Evolutionary conservation across 1,140 invertebrate species (phyloP), one percentile per base, ranked within the genome.

Genomic region (Drosophila kohkoa): DNA sequence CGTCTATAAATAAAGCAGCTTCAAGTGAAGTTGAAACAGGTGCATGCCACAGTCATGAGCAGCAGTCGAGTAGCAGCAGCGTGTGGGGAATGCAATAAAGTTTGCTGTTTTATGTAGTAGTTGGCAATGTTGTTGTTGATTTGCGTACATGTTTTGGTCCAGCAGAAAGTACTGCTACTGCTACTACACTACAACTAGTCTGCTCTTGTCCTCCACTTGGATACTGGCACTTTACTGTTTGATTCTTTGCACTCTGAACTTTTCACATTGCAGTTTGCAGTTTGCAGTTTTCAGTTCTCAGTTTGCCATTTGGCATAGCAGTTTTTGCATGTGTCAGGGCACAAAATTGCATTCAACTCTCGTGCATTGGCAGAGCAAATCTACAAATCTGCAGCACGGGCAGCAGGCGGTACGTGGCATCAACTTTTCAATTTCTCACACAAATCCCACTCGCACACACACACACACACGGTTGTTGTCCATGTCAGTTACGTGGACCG

Each of bases 381-480:
- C 80, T 77, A 51, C 77, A 11, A 25, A 25, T 25, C 20, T 25
- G 20, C 3, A 25, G 20, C 20, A 10, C 35, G 8, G 35, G 8
- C 35, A 38, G 32, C 52, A 15, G 45, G 8, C 45, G 45, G 13
- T 55, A 66, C 64, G 68, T 75, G 68, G 54, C 55, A 71, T 67
- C 46, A 88, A 81, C 81, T 89, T 88, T 89, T 89, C 83, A 89
- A 88, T 88, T 89, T 89, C 49, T 58, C 68, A 60, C 69, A 79
- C 77, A 79, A 77, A 79, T 73, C 69, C 75, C 75, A 63, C 48
- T 64, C 66, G 38, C 46, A 16, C 46, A 64, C 13, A 59, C 66
- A 38, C 55, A 49, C 49, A 59, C 66, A 48, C 65, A 62, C 49
- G 41, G 54, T 13, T 13, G 58, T 15, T 62, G 55, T 45, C 54